Base-by-base conservation (phyloP, 2,888 invertebrate species). In the Auanema freiburgensis region DNA sequence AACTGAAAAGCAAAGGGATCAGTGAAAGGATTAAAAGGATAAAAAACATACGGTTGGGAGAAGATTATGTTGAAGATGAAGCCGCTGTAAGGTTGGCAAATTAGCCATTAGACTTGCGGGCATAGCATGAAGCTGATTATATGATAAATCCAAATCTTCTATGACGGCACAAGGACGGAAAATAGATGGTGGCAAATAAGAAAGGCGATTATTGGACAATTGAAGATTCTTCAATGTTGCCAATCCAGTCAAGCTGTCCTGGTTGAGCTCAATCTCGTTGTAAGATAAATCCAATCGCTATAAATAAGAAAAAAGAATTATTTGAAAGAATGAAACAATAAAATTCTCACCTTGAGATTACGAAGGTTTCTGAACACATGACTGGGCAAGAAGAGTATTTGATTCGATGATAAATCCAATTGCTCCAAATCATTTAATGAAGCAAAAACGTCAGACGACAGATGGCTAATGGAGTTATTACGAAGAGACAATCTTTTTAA, bases 131-230 rank as follows among this genome's bases (percentile, higher is more conserved):
- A 74, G 63, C 41, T 71, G 67, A 57, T 74, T 74, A 16, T 57
- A 53, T 1, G 69, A 69, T 11, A 74, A 46, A 50, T 74, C 70
- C 33, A 74, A 59, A 16, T 49, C 42, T 41, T 60, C 52, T 2
- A 72, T 52, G 8, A 44, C 44, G 1, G 53, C 49, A 10, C 70
- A 50, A 11, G 71, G 67, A 23, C 61, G 59, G 40, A 74, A 63
- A 16, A 70, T 70, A 4, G 68, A 62, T 8, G 74, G 74, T n/a
- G 74, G 74, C 6, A 74, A 66, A 51, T 64, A 74, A 12, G 69
- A 64, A 16, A 74, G 55, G 14, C 65, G 58, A 44, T 71, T 71
- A 23, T 63, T 59, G 14, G 69, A 60, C 41, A 74, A 53, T 18
- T 54, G 52, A 6, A 74, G 67, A 16, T 55, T 62, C 23, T 67